A percentile compares a stretch with the other conserved stretches of the same genome.
phyloP scores from a whole-genome alignment of 2,113 vertebrate species.

The Gavialis gangeticus region DNA sequence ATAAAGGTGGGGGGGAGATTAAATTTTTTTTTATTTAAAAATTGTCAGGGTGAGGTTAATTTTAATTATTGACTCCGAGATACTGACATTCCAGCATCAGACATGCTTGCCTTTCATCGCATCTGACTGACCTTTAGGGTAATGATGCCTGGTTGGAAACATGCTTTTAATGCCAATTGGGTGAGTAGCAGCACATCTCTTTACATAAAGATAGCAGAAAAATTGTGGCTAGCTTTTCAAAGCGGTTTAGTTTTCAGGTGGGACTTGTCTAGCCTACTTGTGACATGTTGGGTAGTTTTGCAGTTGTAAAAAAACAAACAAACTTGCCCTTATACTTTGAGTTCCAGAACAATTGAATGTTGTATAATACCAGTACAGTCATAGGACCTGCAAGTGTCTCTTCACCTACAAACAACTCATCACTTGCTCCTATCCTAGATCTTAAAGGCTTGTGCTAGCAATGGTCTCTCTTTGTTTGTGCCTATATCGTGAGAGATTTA shows the following conservation, averaged over 20 bases:
- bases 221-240: not conserved
- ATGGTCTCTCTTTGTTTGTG: no score
- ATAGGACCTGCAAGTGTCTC: not conserved
- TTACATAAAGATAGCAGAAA: not conserved
- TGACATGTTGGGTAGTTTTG: not conserved
- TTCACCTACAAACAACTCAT: not conserved
- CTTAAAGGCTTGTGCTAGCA: not conserved
- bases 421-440: not conserved
- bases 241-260: not conserved
- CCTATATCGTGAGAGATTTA: no score
- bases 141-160: conserved; percentile 42
- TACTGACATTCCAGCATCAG: not conserved
- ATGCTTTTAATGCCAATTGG: conserved; percentile 9
- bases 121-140: conserved; percentile 23
- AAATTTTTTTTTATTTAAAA: not conserved
- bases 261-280: not conserved
- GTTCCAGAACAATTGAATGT: not conserved
- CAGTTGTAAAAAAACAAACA: not conserved
- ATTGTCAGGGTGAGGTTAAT: not conserved
- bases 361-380: not conserved
- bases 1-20: not conserved
- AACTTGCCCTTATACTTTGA: not conserved
- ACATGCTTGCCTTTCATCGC: not conserved
- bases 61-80: not conserved
- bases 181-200: conserved; percentile 17